Conservation (phyloP, 2,797 vertebrate species). For the Chiropotes sagulatus region DNA sequence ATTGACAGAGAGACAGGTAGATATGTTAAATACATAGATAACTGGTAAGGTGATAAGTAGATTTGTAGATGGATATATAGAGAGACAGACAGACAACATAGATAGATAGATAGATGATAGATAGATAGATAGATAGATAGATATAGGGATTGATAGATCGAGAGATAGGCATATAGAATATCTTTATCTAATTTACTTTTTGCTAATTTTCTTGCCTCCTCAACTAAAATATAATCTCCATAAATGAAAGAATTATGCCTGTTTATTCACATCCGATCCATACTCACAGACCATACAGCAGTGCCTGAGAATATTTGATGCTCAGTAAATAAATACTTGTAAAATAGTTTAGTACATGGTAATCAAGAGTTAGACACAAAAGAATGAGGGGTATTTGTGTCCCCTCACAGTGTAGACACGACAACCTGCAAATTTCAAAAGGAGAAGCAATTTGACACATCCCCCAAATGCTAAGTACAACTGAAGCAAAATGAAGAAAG, state of each 20-base stretch:
- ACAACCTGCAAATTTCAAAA: too few species aligned
- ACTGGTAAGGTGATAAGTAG: neutral
- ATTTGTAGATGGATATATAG: neutral
- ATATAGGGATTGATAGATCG: neutral
- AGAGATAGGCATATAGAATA: neutral
- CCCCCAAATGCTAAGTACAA: neutral
- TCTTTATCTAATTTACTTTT: neutral
- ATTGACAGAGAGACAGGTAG: neutral
- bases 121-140: neutral
- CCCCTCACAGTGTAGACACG: too few species aligned
- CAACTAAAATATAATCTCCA: neutral
- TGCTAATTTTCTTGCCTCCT: neutral
- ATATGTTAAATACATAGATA: neutral
- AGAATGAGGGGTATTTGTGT: too few species aligned
- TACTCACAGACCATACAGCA: accelerated
- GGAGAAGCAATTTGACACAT: too few species aligned
- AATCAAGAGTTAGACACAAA: neutral
- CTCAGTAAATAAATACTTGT: too few species aligned
- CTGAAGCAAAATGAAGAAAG: neutral
- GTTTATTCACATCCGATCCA: too few species aligned
- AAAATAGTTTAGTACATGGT: neutral
- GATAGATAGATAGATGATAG: neutral
- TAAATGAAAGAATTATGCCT: neutral
- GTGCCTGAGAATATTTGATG: neutral
- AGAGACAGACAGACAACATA: neutral